A percentile compares a stretch with the other conserved stretches of the same genome.
Evolutionary conservation across 1,140 invertebrate species (phyloP).

Genomic region (Fragariocoptes setiger): DNA sequence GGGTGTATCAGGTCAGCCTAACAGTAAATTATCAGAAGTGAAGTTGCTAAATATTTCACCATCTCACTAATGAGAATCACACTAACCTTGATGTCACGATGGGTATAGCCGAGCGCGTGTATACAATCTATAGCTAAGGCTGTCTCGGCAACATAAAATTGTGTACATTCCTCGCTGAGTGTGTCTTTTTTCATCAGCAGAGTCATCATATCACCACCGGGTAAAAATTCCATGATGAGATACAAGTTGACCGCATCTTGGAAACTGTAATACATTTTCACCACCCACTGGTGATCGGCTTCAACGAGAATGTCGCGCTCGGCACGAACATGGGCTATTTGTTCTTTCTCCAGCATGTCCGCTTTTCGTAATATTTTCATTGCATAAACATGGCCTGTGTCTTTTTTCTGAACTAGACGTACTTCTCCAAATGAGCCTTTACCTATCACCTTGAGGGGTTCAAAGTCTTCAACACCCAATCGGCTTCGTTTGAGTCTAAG

Average conservation of each 20-base stretch:
- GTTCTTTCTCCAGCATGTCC: constrained; percentile 98
- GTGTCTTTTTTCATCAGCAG: constrained; percentile 98
- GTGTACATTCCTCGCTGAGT: constrained; percentile 84
- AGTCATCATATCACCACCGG: constrained; percentile 98
- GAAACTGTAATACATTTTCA: constrained; percentile 99
- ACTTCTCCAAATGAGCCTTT: constrained; percentile 92
- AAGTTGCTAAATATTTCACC: no score
- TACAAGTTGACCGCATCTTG: constrained; percentile 91
- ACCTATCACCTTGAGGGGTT: constrained; percentile 80
- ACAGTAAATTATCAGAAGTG: no score
- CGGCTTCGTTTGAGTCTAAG: constrained; percentile 73
- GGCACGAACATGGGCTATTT: constrained; percentile 90
- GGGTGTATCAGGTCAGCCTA: no score
- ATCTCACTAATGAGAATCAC: no score
- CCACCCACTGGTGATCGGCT: constrained; percentile 98
- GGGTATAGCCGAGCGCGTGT: constrained; percentile 95
- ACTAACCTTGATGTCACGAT: constrained; percentile 99
- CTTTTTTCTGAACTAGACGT: constrained; percentile 87
- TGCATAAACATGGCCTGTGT: constrained; percentile 95
- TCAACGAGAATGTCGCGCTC: constrained; percentile 92
- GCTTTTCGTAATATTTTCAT: constrained; percentile 98
- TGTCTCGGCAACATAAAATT: constrained; percentile 96
- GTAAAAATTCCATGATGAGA: constrained; percentile 98
- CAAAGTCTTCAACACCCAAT: constrained; percentile 89
- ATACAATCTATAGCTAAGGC: constrained; percentile 95